Percentiles rank a stretch among this genome's conserved stretches.
phyloP scores from a whole-genome alignment of 2,797 vertebrate genomes.

The Crenichthys baileyi region DNA sequence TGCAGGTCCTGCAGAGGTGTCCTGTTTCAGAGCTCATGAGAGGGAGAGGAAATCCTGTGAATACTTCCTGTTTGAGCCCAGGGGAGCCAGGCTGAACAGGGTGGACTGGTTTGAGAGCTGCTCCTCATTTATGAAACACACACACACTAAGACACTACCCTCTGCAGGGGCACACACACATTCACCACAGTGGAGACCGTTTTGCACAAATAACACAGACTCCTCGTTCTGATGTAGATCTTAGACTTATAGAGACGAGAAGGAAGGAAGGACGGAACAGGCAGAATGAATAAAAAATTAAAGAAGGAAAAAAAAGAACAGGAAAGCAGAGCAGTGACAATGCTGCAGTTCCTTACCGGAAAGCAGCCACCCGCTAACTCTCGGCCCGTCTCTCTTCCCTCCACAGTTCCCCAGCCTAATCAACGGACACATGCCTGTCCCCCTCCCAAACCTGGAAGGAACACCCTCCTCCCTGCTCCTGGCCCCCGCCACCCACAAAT shows the following conservation, averaged over 20 bases:
- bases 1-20: constrained; percentile 74
- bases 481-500: constrained; percentile 90
- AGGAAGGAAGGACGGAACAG: constrained; percentile 77
- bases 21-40: constrained; percentile 77
- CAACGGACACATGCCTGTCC: constrained; percentile 92
- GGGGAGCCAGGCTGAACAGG: constrained; percentile 80
- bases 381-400: constrained; percentile 66
- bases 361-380: constrained; percentile 61
- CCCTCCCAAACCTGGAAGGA: constrained; percentile 90
- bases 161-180: constrained; percentile 17
- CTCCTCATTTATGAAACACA: constrained; percentile 71
- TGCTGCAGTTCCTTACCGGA: constrained; percentile 72
- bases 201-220: constrained; percentile 56
- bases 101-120: constrained; percentile 78
- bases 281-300: constrained; percentile 48
- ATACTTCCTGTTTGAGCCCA: constrained; percentile 84
- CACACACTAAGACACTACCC: constrained; percentile 14
- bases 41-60: constrained; percentile 82
- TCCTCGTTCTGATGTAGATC: constrained; percentile 45
- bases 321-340: constrained; percentile 75
- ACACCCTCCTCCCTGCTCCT: constrained; percentile 91
- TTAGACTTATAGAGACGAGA: constrained; percentile 54
- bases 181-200: constrained; percentile 27
- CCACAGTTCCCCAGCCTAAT: constrained; percentile 94
- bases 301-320: constrained; percentile 55